These are phyloP conservation scores for Ondatra zibethicus DNA, from an alignment of 2,113 vertebrate genomes.

Conservation along the genomic window DNA sequence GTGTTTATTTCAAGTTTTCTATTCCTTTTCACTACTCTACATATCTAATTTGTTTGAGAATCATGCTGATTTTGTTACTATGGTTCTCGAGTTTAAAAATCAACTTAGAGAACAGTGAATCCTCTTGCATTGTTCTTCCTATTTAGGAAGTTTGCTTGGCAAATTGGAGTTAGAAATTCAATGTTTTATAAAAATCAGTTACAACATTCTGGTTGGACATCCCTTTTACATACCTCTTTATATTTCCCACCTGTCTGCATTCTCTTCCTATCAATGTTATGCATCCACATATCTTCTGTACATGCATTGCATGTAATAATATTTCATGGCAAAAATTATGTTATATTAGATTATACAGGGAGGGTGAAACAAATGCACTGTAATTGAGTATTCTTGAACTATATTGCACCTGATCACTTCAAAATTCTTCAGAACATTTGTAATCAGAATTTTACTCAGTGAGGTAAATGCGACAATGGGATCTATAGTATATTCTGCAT, in stretches of 20 bases:
- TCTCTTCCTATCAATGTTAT: neutral
- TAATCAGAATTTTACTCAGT: neutral
- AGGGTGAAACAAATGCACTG: neutral
- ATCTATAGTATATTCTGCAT: neutral
- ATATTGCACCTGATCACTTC: neutral
- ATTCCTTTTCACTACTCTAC: neutral
- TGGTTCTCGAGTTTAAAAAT: neutral
- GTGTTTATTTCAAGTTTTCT: neutral
- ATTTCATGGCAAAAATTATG: neutral
- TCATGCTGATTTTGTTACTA: neutral
- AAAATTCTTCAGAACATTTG: neutral
- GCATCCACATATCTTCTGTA: neutral
- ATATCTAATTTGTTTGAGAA: neutral
- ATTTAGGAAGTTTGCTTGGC: neutral
- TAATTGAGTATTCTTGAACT: neutral
- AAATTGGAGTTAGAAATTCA: neutral
- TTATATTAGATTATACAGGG: neutral
- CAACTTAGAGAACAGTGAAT: neutral
- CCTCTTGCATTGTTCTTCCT: neutral
- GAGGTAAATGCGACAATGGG: neutral
- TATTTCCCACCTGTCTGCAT: neutral
- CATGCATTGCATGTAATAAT: neutral
- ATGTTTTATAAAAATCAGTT: neutral
- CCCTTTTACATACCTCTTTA: neutral
- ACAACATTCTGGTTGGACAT: neutral